Conservation (phyloP, 2,113 vertebrate species). For the Mustela lutreola region DNA sequence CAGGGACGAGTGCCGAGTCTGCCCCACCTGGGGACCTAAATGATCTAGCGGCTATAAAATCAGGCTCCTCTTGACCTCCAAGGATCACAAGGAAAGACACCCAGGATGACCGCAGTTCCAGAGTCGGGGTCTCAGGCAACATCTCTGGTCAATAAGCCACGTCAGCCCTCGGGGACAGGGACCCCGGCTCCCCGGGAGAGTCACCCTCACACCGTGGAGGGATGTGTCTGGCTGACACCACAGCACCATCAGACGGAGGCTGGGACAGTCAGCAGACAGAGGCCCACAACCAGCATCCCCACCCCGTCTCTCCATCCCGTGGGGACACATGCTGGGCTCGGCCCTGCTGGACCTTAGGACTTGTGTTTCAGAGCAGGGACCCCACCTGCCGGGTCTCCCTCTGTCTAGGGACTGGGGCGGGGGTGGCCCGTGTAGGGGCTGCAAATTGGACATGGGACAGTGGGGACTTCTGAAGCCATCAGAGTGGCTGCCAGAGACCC, state of each 20-base stretch:
- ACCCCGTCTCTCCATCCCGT: rapidly evolving
- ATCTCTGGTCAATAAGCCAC: not conserved
- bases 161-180: not conserved
- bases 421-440: not conserved
- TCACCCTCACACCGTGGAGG: rapidly evolving
- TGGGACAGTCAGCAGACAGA: not conserved
- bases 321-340: not conserved
- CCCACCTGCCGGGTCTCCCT: not conserved
- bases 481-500: not conserved
- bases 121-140: not conserved
- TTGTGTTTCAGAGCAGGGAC: not conserved
- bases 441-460: not conserved
- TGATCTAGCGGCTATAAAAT: not conserved
- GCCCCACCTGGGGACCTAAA: not conserved
- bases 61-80: not conserved
- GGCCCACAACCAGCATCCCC: not conserved
- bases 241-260: not conserved
- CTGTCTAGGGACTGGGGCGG: not conserved
- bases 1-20: not conserved
- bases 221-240: rapidly evolving
- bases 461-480: not conserved
- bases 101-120: not conserved
- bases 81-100: not conserved
- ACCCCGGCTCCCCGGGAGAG: too few relatives aligned
- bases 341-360: too few relatives aligned